These are phyloP conservation scores for Ellobius talpinus DNA, from an alignment of 2,113 vertebrate genomes.

Conservation along the genomic window DNA sequence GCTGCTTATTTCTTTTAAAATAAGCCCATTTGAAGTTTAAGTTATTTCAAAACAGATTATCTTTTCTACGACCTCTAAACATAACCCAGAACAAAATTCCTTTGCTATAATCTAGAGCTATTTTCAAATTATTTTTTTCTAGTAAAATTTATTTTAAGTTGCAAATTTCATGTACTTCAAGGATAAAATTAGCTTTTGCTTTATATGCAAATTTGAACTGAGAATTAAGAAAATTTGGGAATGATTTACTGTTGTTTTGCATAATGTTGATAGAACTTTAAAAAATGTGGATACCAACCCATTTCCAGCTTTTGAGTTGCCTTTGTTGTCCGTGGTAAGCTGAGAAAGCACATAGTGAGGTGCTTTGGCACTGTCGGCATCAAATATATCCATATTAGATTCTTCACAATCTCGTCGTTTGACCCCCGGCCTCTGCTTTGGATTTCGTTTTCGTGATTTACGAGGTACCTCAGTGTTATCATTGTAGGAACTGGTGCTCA, in stretches of 20 bases:
- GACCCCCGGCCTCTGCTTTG: conserved; percentile 97
- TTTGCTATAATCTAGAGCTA: conserved; percentile 62
- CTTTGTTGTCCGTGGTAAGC: conserved; percentile 96
- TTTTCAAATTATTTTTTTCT: conserved; percentile 69
- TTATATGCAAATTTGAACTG: conserved; percentile 81
- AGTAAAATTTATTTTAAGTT: conserved; percentile 73
- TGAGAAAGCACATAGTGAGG: conserved; percentile 99
- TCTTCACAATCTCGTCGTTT: conserved; percentile 91
- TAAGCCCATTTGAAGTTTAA: conserved; percentile 65
- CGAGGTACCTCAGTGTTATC: conserved; percentile 99
- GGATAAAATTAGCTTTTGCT: conserved; percentile 64
- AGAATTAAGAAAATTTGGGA: conserved; percentile 69
- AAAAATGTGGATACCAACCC: conserved; percentile 92
- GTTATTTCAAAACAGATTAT: conserved; percentile 70
- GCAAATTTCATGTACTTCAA: conserved; percentile 62
- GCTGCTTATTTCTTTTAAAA: conserved; percentile 70
- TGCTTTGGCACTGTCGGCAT: conserved; percentile 99
- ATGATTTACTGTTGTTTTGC: conserved; percentile 83
- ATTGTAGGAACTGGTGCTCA: conserved; percentile 97
- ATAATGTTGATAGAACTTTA: conserved; percentile 83
- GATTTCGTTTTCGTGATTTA: conserved; percentile 98
- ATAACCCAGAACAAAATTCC: conserved; percentile 12
- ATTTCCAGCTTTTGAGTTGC: conserved; percentile 96
- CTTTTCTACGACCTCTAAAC: conserved; percentile 56
- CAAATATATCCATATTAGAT: conserved; percentile 98